Percentiles rank a stretch among this genome's conserved stretches.
phyloP scores from a whole-genome alignment of 2,797 vertebrate species.

The Salmo trutta region DNA sequence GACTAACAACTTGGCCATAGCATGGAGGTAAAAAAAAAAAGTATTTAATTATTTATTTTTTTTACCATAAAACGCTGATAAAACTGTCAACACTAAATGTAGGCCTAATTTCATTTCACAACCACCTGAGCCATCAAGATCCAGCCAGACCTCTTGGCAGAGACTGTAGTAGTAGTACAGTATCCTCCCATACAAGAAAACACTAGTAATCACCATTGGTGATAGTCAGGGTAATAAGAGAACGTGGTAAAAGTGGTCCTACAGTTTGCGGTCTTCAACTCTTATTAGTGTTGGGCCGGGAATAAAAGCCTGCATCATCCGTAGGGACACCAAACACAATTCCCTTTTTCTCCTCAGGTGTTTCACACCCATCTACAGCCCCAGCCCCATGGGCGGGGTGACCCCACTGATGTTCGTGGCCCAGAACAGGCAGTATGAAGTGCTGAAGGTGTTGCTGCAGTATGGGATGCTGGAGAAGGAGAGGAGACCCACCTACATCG shows the following conservation, averaged over 20 bases:
- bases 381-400: conserved; percentile 57
- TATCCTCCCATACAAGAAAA: not conserved
- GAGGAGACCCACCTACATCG: conserved; percentile 46
- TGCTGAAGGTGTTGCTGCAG: conserved; percentile 62
- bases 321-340: too few species aligned
- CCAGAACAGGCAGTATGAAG: conserved; percentile 59
- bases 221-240: not conserved
- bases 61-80: not conserved
- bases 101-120: not conserved
- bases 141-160: not conserved
- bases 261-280: too few species aligned
- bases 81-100: not conserved
- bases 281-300: too few species aligned
- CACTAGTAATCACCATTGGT: not conserved
- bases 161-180: not conserved
- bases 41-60: too few species aligned
- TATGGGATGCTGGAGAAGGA: conserved; percentile 67
- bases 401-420: conserved; percentile 63
- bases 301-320: too few species aligned
- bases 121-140: not conserved
- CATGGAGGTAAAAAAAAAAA: conserved; percentile 54
- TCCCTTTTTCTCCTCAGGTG: conserved; percentile 35
- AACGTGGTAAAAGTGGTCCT: not conserved
- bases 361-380: conserved; percentile 65
- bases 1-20: conserved; percentile 55